phyloP scores from a whole-genome alignment of 2,888 invertebrate species.

The Tetheella fluctuosa region DNA sequence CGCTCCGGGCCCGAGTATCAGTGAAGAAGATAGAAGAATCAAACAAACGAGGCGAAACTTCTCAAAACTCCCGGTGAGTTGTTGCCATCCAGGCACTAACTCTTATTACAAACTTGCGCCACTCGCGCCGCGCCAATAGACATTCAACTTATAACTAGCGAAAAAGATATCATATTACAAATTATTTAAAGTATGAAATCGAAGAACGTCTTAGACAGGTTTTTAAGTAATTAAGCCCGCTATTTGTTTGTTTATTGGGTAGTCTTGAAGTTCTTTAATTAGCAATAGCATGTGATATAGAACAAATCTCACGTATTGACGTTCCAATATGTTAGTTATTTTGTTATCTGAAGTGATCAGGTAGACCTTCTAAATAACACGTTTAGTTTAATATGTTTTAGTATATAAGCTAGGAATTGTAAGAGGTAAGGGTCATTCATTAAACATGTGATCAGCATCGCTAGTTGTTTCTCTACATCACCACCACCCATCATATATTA shows the following conservation, averaged over 20 bases:
- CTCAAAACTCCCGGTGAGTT: constrained; percentile 58
- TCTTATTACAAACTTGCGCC: constrained; percentile 72
- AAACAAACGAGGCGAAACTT: constrained; percentile 68
- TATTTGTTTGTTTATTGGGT: background rate
- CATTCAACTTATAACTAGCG: constrained; percentile 61
- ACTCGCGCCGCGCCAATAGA: constrained; percentile 39
- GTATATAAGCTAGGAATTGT: no score
- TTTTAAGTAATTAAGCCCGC: constrained; percentile 15
- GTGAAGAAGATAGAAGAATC: constrained; percentile 61
- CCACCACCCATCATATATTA: no score
- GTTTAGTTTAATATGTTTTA: no score
- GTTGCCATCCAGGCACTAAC: constrained; percentile 59
- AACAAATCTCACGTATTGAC: no score
- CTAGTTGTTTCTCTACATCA: no score
- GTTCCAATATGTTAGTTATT: no score
- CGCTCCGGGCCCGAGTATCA: constrained; percentile 52
- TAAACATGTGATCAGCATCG: no score
- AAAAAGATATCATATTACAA: constrained; percentile 54
- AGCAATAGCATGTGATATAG: background rate
- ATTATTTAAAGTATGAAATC: constrained; percentile 36
- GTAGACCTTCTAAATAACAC: no score
- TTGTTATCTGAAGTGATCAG: no score
- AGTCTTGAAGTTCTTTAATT: background rate
- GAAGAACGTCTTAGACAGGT: constrained; percentile 9
- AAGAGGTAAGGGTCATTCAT: no score